Evolutionary conservation across 2,888 invertebrate genomes (phyloP), one percentile per base, ranked within the genome.

Genomic region (Diogma glabrata): DNA sequence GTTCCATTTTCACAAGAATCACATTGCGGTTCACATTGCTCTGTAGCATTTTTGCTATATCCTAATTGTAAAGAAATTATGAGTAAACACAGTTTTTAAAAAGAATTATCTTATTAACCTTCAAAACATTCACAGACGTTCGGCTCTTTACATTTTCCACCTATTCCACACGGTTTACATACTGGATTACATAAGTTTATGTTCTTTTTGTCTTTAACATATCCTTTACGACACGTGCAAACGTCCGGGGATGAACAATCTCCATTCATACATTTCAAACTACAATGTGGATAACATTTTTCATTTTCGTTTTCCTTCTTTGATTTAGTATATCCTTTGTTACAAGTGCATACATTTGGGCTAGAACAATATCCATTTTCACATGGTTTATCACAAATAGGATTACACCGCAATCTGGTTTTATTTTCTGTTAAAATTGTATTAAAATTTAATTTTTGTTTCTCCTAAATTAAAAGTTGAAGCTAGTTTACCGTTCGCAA

Each of bases 401-500:
- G 52, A 14, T 47, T 19, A 45, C 52, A 53, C 24, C 23, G 22
- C n/a, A n/a, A n/a, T n/a, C n/a, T n/a, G n/a, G n/a, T n/a, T n/a
- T n/a, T n/a, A n/a, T n/a, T n/a, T n/a, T n/a, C n/a, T n/a, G n/a
- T n/a, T n/a, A n/a, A n/a, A n/a, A n/a, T n/a, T n/a, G n/a, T n/a
- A n/a, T n/a, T n/a, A n/a, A n/a, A n/a, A n/a, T n/a, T n/a, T n/a
- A n/a, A n/a, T n/a, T n/a, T n/a, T n/a, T n/a, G n/a, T n/a, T n/a
- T n/a, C n/a, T n/a, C n/a, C n/a, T n/a, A n/a, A n/a, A n/a, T n/a
- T n/a, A n/a, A n/a, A n/a, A n/a, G n/a, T n/a, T n/a, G n/a, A n/a
- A n/a, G n/a, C n/a, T n/a, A n/a, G n/a, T n/a, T 30, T 5, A 30
- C 4, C 9, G n/a, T 4, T 4, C 30, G 4, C n/a, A 30, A 87